Evolutionary conservation across 2,888 invertebrate genomes (phyloP), one percentile per base, ranked within the genome.

Genomic region (Nymphalis c-album): DNA sequence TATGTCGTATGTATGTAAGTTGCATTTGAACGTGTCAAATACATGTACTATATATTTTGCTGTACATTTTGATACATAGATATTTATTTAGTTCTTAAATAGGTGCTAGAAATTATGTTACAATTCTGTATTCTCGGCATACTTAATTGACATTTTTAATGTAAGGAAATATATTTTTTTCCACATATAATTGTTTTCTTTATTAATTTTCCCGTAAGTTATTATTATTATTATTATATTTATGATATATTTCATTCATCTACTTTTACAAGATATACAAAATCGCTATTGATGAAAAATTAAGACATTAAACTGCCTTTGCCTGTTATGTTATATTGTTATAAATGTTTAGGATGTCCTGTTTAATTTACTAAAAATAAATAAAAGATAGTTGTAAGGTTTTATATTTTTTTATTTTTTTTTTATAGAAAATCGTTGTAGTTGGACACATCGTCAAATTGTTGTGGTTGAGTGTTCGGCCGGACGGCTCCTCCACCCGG

Each of bases 361-460:
- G 47, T 50, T 35, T 7, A 60, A 22, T 45, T 51, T 26, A 26
- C 48, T 40, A 46, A 20, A 53, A 31, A 40, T n/a, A 35, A 60
- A 61, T 55, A 55, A 26, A 57, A 57, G 45, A 50, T n/a, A n/a
- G 8, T 13, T 31, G 7, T 16, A 51, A 16, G 8, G 57, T 16
- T 40, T 35, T 31, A 18, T 22, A 40, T 40, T 45, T 17, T 55
- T 57, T 60, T 18, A 58, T 53, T 46, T 65, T 62, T 53, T 46
- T 65, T 62, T 70, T 75, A 76, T 55, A 89, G 77, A 70, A 90
- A 88, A 64, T 90, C 90, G 47, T 55, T 55, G 53, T 90, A 90
- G 64, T 81, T 86, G 74, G 83, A 83, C 71, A 91, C 91, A 74
- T 92, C 92, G 45, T 92, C 92, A 69, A 91, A 92, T 73, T 87